Base-by-base conservation (phyloP, 2,888 invertebrate species). In the Eurois occulta region DNA sequence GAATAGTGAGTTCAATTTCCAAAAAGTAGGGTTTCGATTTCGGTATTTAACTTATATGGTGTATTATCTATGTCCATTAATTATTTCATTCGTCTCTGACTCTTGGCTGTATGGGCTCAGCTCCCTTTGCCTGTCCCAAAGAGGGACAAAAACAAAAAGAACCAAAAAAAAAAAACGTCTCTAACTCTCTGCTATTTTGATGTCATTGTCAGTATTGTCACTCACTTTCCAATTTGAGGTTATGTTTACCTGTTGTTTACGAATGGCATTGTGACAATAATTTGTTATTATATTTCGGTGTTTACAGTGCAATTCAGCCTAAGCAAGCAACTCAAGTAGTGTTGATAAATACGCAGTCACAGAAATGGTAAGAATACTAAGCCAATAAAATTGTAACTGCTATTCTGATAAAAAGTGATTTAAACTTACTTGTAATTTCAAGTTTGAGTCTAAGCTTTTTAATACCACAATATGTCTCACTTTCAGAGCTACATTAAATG, bases 331-430 rank as follows among this genome's bases (percentile, higher is more conserved):
- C 46, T 43, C 2, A 67, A 75, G 60, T 52, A 41, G 18, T 16
- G 0, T 81, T 58, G 18, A 28, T 58, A 67, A 32, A 52, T 62
- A 75, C 16, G 55, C 43, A 35, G 62, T 35, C 62, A 21, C 32
- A 67, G 32, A 67, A 75, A 79, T 79, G 79, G 79, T 79, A 79
- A 82, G 82, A 24, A 5, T 38, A n/a, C n/a, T n/a, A 65, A n/a
- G 18, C 18, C 8, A 41, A 65, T 41, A 41, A 41, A 65, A n/a
- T 38, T 75, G 38, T 28, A 81, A 58, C 38, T 10, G 32, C 41
- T 18, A 65, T 16, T 46, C 0, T 48, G 43, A 28, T 8, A 24
- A 10, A 35, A 64, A 55, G 2, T 64, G 7, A 55, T 52, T 10
- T 41, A 13, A 21, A 21, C 43, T 62, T 62, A 13, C 32, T 62